These are phyloP conservation scores for Drosophila kokeensis DNA, from an alignment of 2,888 invertebrate species.

Conservation along the genomic window DNA sequence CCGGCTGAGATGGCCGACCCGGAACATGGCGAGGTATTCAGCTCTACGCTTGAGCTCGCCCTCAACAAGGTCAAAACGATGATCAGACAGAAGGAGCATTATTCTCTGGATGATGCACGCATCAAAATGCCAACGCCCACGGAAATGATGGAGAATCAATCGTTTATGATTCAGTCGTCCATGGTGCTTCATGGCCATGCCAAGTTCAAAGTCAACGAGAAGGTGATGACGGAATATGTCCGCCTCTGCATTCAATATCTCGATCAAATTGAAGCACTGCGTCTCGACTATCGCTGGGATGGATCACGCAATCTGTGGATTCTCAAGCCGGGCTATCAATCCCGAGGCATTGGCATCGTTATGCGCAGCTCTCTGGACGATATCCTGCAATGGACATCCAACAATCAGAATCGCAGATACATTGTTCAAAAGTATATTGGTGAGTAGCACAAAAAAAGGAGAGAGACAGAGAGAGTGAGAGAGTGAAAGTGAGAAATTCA, in stretches of 20 bases:
- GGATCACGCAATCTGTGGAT: slow-evolving; percentile 95
- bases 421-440: slow-evolving; percentile 96
- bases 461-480: not conserved
- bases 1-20: slow-evolving; percentile 84
- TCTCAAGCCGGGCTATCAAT: slow-evolving; percentile 93
- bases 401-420: slow-evolving; percentile 88
- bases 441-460: slow-evolving; percentile 80
- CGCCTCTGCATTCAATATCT: slow-evolving; percentile 87
- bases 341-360: slow-evolving; percentile 93
- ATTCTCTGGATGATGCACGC: slow-evolving; percentile 62
- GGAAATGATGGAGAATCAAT: slow-evolving; percentile 65
- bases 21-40: slow-evolving; percentile 86
- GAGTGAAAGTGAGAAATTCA: not conserved
- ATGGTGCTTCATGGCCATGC: slow-evolving; percentile 81
- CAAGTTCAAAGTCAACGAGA: slow-evolving; percentile 67
- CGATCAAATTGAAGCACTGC: slow-evolving; percentile 87
- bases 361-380: slow-evolving; percentile 91
- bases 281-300: slow-evolving; percentile 89
- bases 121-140: slow-evolving; percentile 49
- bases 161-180: slow-evolving; percentile 72
- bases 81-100: slow-evolving; percentile 69
- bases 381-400: slow-evolving; percentile 88
- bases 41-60: slow-evolving; percentile 66
- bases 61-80: slow-evolving; percentile 62
- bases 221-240: slow-evolving; percentile 61